Evolutionary conservation across 1,140 invertebrate species (phyloP), one percentile per base, ranked within the genome.

Genomic region (Eurytemora carolleeae): DNA sequence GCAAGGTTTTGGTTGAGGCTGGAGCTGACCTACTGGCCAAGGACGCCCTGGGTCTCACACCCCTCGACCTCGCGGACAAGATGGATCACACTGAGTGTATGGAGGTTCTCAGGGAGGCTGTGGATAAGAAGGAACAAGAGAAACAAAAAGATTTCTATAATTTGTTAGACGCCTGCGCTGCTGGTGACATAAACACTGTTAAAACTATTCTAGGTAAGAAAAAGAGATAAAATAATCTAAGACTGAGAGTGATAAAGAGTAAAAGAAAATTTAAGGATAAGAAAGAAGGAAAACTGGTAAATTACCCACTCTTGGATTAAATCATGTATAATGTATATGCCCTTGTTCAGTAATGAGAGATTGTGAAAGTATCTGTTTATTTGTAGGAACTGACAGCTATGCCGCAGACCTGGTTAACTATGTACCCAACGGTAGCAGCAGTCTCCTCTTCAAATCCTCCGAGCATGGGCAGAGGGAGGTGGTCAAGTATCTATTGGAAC

Each of bases 391-490:
- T 59, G n/a, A 24, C 15, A 18, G 31, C n/a, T 19, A 22, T 25
- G 23, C 23, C 3, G 18, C 15, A 7, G 25, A 24, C 2, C 26
- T 59, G 2, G 25, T 59, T 18, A 59, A 59, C 25, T 31, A 25
- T 31, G 58, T 25, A 1, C 23, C 23, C 18, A 31, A 25, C 31
- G 58, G 58, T 15, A 31, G 23, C 22, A 59, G 26, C 25, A 59
- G 22, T 23, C 44, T 60, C 17, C 44, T 53, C 12, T 73, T 22
- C 71, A 86, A 83, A 26, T 83, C 86, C 18, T 83, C 83, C 69
- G 86, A 91, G 73, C 78, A 81, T 63, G 90, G 90, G 0, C 80
- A 83, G 64, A 79, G 81, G 55, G 82, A 85, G 55, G 81, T 92
- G 20, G 87, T 91, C 0, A 75, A 81, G 57, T 71, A 86, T 2